phyloP scores from a whole-genome alignment of 2,888 invertebrate genomes.

The Lasioglossum zephyrum region DNA sequence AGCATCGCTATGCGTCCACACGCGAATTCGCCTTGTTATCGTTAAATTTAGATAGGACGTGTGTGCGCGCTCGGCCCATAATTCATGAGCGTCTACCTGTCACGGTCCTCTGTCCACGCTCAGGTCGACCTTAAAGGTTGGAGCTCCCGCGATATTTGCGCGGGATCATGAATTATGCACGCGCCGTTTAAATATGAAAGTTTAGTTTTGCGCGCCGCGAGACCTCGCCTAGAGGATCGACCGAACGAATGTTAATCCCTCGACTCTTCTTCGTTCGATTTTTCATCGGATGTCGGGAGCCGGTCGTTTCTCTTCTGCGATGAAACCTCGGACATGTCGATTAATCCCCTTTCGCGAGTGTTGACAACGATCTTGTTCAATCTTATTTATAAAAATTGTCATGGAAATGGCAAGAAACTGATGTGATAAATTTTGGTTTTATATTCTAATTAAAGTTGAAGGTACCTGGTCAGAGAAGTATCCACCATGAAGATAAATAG shows the following conservation, averaged over 20 bases:
- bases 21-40: slow-evolving; percentile 28
- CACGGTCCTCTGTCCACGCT: slow-evolving; percentile 40
- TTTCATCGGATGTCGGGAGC: background rate
- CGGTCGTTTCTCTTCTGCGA: background rate
- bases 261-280: background rate
- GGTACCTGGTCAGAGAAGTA: background rate
- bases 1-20: slow-evolving; percentile 7
- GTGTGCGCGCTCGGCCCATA: slow-evolving; percentile 12
- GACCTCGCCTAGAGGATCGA: background rate
- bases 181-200: slow-evolving; percentile 35
- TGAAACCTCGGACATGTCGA: background rate
- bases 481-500: background rate
- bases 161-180: slow-evolving; percentile 49
- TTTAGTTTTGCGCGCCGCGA: slow-evolving; percentile 22
- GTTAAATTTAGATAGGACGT: slow-evolving; percentile 41
- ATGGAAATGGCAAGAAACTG: too few species aligned
- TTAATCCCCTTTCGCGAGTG: background rate
- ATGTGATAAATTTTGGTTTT: too few species aligned
- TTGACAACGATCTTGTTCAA: background rate
- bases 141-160: slow-evolving; percentile 37
- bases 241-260: background rate
- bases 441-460: background rate
- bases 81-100: slow-evolving; percentile 49
- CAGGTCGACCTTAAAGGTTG: slow-evolving; percentile 41
- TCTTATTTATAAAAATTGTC: too few species aligned